phyloP scores from a whole-genome alignment of 1,140 invertebrate species.

The Drosophila kanapiae region DNA sequence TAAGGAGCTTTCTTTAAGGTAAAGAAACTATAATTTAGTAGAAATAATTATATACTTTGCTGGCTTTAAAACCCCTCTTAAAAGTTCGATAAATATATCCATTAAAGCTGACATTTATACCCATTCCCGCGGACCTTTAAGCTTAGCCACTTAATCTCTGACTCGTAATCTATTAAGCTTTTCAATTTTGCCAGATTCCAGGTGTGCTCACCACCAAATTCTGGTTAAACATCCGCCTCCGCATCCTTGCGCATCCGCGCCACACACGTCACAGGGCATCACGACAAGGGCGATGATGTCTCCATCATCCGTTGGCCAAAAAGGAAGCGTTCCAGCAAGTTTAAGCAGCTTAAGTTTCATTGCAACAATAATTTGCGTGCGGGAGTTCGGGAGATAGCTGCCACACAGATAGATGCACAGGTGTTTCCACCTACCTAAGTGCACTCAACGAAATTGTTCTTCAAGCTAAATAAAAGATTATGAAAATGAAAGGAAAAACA shows the following conservation, averaged over 20 bases:
- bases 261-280: neutral
- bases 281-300: slow-evolving; percentile 26
- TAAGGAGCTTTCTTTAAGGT: too few species aligned
- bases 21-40: too few species aligned
- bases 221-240: slow-evolving; percentile 30
- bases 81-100: neutral
- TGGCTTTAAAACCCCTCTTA: too few species aligned
- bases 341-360: slow-evolving; percentile 78
- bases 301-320: slow-evolving; percentile 30
- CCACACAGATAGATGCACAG: slow-evolving; percentile 6
- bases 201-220: slow-evolving; percentile 20
- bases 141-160: slow-evolving; percentile 16
- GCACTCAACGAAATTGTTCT: neutral
- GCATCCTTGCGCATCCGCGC: neutral
- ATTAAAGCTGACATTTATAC: neutral
- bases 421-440: neutral
- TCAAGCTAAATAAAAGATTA: neutral
- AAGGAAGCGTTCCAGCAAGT: slow-evolving; percentile 52
- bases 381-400: slow-evolving; percentile 25
- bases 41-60: too few species aligned
- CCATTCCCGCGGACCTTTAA: slow-evolving; percentile 2
- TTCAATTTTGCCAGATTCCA: slow-evolving; percentile 26
- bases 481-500: too few species aligned
- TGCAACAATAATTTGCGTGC: slow-evolving; percentile 76
- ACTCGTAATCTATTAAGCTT: slow-evolving; percentile 27